Percentiles rank a stretch among this genome's conserved stretches.
Evolutionary conservation across 2,113 vertebrate genomes (phyloP).

Genomic region (Ptilonorhynchus violaceus): DNA sequence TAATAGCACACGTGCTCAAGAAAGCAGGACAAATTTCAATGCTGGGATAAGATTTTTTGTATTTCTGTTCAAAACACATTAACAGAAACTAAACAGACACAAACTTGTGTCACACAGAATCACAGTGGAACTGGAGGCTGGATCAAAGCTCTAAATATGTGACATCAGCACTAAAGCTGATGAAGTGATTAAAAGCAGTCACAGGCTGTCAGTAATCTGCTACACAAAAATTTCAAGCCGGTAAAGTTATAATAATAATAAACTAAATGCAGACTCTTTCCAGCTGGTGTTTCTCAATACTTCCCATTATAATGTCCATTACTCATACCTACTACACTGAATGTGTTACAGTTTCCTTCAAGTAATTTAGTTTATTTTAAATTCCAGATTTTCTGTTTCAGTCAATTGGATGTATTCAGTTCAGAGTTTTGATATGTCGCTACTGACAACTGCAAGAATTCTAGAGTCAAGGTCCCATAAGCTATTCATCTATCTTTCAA

Average conservation of each 20-base stretch:
- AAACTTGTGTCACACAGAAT: neutral
- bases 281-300: neutral
- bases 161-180: neutral
- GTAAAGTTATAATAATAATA: neutral
- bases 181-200: neutral
- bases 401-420: neutral
- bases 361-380: neutral
- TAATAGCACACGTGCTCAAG: fast-evolving
- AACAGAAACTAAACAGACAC: neutral
- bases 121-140: neutral
- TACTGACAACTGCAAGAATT: neutral
- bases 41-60: neutral
- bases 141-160: neutral
- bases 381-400: neutral
- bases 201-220: neutral
- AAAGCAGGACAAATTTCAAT: neutral
- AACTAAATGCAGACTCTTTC: neutral
- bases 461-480: neutral
- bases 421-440: neutral
- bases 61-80: neutral
- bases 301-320: neutral
- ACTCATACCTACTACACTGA: neutral
- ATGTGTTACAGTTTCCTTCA: neutral
- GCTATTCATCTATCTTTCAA: neutral
- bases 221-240: neutral